Conservation (phyloP, 2,113 vertebrate species). For the Eulemur rufifrons region DNA sequence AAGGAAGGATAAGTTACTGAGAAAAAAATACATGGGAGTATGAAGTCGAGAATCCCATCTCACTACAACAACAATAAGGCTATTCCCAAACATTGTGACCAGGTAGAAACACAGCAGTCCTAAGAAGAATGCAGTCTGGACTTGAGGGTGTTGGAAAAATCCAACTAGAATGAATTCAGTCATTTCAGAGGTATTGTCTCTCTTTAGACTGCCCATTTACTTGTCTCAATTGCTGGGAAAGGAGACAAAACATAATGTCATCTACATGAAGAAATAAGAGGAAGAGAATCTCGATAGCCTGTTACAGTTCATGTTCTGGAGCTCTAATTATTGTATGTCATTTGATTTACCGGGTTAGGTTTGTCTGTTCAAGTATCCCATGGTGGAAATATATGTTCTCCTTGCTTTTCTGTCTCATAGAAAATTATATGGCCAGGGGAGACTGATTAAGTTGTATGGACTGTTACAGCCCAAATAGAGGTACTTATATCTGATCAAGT, state of each 20-base stretch:
- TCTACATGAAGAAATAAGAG: background rate
- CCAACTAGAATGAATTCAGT: slow-evolving; percentile 52
- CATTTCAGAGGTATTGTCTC: background rate
- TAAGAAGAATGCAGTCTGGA: slow-evolving; percentile 43
- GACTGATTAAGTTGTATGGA: background rate
- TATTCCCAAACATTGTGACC: slow-evolving; percentile 35
- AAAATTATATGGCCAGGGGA: background rate
- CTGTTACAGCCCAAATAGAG: background rate
- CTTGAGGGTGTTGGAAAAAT: slow-evolving; percentile 53
- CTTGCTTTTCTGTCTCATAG: background rate
- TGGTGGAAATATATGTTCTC: background rate
- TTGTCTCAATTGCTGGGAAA: background rate
- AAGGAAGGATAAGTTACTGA: slow-evolving; percentile 46
- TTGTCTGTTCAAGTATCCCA: slow-evolving; percentile 18
- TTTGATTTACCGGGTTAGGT: slow-evolving; percentile 1
- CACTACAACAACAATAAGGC: background rate
- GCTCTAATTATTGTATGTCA: background rate
- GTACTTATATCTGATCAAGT: background rate
- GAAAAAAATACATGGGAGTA: slow-evolving; percentile 22
- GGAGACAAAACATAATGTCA: slow-evolving; percentile 27
- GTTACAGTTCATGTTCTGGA: slow-evolving; percentile 11
- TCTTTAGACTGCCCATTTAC: slow-evolving; percentile 5
- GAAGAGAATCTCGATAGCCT: background rate
- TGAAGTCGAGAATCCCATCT: slow-evolving; percentile 31
- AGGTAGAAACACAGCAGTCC: slow-evolving; percentile 47